Evolutionary conservation across 2,113 vertebrate genomes (phyloP).

Genomic region (Ceyx cyanopectus): DNA sequence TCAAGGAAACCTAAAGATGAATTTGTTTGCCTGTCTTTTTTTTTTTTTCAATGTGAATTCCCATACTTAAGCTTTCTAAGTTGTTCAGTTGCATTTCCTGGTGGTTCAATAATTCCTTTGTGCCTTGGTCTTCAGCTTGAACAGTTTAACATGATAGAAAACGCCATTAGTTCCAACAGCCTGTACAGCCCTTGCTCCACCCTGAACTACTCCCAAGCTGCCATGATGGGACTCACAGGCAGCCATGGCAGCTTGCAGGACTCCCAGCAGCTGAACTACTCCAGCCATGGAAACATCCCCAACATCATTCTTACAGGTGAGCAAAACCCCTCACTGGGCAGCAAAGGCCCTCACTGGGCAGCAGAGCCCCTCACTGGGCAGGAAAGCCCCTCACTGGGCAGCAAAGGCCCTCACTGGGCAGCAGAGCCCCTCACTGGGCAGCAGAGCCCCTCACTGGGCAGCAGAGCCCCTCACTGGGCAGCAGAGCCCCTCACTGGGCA

Average conservation of each 20-base stretch:
- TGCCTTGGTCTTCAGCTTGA: conserved; percentile 83
- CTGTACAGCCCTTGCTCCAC: conserved; percentile 94
- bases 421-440: too few relatives aligned
- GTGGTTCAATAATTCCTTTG: not conserved
- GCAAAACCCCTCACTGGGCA: not conserved
- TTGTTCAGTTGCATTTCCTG: not conserved
- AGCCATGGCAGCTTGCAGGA: conserved; percentile 88
- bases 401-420: too few relatives aligned
- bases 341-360: too few relatives aligned
- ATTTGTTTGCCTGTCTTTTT: conserved; percentile 56
- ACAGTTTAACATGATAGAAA: conserved; percentile 99
- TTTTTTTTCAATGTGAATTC: not conserved
- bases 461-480: too few relatives aligned
- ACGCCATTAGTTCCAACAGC: conserved; percentile 89
- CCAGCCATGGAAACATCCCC: conserved; percentile 93
- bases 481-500: too few relatives aligned
- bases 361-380: too few relatives aligned
- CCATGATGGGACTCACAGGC: conserved; percentile 96
- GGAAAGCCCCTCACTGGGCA: too few relatives aligned
- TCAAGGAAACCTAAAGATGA: conserved; percentile 7
- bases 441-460: too few relatives aligned
- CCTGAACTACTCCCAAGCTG: conserved; percentile 96
- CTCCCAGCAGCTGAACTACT: conserved; percentile 87
- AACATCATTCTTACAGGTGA: conserved; percentile 99
- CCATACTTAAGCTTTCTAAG: not conserved